Evolutionary conservation across 2,888 invertebrate genomes (phyloP), one percentile per base, ranked within the genome.

Genomic region (Ennomos erosarius): DNA sequence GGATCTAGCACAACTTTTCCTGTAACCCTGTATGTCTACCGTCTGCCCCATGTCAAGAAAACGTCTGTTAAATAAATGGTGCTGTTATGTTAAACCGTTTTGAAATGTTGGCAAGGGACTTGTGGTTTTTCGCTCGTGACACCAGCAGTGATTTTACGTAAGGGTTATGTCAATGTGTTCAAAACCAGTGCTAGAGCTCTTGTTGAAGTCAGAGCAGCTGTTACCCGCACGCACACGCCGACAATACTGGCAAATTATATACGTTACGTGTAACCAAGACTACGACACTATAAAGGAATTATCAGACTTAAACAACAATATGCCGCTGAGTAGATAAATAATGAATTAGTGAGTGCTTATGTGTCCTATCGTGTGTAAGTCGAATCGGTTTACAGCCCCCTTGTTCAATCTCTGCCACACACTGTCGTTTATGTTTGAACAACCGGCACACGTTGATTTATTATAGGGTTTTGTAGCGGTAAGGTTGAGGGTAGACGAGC

Each of bases 371-470:
- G 33, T 26, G 9, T 42, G 12, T 13, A 13, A 13, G 12, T 13
- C 12, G 9, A 12, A 9, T 12, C 40, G 13, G 40, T 42, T 9
- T 13, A 9, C 9, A 13, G 16, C 12, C 13, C 13, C 8, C 10
- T 16, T 46, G 37, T 37, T 57, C 40, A 12, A 46, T 47, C 36
- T 44, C 49, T 49, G 49, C n/a, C 16, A 39, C n/a, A 6, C 40
- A 52, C 37, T 12, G 36, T 44, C 39, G 39, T 45, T 56, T 51
- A 38, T 54, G 47, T 62, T 53, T 54, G 57, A 57, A 63, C 64
- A 64, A 64, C 61, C 58, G 68, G 68, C 57, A 53, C 62, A 44
- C 51, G 37, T 53, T 65, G 67, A 69, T 69, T 69, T 69, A 69
- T 67, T 62, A 54, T 53, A 12, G 59, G 62, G 69, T 60, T 65